These are phyloP conservation scores for Halichondria panicea DNA, from an alignment of 37 sponge, comb jelly and placozoan genomes.

Conservation along the genomic window DNA sequence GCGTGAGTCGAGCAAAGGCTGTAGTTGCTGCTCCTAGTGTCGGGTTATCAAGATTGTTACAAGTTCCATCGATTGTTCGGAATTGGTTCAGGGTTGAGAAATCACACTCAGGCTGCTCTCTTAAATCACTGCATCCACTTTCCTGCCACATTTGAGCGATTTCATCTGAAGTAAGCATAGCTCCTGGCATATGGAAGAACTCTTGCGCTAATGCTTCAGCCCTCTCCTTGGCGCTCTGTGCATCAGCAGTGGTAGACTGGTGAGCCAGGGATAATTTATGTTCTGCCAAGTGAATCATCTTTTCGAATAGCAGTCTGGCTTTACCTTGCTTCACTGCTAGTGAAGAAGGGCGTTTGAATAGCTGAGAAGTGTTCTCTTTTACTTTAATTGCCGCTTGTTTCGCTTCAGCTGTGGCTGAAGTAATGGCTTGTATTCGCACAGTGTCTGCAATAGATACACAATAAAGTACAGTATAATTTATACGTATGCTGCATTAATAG, in stretches of 20 bases:
- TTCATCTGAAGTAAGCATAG: slow-evolving; percentile 33
- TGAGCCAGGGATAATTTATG: slow-evolving; percentile 33
- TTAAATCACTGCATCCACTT: background rate
- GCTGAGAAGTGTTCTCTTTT: too few relatives aligned
- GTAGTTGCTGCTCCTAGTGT: slow-evolving; percentile 64
- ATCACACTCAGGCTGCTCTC: slow-evolving; percentile 6
- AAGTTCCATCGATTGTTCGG: slow-evolving; percentile 77
- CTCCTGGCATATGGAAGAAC: slow-evolving; percentile 49
- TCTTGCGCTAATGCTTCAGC: slow-evolving; percentile 48
- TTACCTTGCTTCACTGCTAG: slow-evolving; percentile 24
- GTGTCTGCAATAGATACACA: too few relatives aligned
- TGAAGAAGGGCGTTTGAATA: slow-evolving; percentile 47
- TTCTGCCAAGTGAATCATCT: slow-evolving; percentile 48
- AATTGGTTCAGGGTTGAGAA: slow-evolving; percentile 1
- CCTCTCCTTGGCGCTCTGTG: slow-evolving; percentile 20
- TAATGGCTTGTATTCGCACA: too few relatives aligned
- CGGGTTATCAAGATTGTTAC: slow-evolving; percentile 80
- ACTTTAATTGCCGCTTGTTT: too few relatives aligned
- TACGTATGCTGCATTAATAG: too few relatives aligned
- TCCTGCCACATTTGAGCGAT: slow-evolving; percentile 30
- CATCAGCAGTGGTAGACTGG: background rate
- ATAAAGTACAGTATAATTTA: too few relatives aligned
- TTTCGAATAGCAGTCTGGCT: slow-evolving; percentile 30
- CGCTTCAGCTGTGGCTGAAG: too few relatives aligned
- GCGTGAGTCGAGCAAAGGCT: slow-evolving; percentile 51